Evolutionary conservation across 1,140 invertebrate species (phyloP).

Genomic region (Caenorhabditis briggsae): DNA sequence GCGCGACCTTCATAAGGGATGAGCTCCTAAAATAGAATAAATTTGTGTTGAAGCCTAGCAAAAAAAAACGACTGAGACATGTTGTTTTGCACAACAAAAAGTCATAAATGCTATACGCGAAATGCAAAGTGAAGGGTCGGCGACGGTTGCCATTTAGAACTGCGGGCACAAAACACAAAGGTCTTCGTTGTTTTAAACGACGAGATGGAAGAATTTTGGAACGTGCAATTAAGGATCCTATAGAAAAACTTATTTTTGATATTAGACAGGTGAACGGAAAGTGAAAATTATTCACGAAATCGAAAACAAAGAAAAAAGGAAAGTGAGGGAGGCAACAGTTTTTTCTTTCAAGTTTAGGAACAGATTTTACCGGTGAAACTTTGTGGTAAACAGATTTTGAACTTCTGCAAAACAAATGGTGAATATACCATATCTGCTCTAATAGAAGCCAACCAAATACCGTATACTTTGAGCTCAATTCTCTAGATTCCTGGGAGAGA

Average conservation of each 20-base stretch:
- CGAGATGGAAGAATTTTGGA: not conserved
- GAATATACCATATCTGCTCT: too few species aligned
- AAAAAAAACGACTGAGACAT: not conserved
- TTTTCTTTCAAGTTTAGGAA: too few species aligned
- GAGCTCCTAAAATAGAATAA: not conserved
- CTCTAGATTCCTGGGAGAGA: too few species aligned
- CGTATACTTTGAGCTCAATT: too few species aligned
- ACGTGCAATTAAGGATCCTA: not conserved
- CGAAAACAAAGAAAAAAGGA: not conserved
- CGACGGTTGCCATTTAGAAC: not conserved
- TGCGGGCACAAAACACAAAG: not conserved
- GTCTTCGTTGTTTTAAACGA: not conserved
- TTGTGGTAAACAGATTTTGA: too few species aligned
- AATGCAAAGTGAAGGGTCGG: conserved; percentile 20
- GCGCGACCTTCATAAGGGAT: not conserved
- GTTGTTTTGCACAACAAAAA: conserved; percentile 31
- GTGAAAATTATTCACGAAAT: too few species aligned
- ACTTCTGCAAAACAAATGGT: too few species aligned
- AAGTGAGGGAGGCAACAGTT: too few species aligned
- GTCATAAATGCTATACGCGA: not conserved
- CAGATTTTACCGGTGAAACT: too few species aligned
- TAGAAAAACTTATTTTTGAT: too few species aligned
- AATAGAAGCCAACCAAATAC: too few species aligned
- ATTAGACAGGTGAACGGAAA: too few species aligned
- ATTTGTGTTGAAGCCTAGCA: not conserved